A percentile compares a stretch with the other conserved stretches of the same genome.
Evolutionary conservation across 2,797 vertebrate genomes (phyloP).

Genomic region (Rhinophrynus dorsalis): DNA sequence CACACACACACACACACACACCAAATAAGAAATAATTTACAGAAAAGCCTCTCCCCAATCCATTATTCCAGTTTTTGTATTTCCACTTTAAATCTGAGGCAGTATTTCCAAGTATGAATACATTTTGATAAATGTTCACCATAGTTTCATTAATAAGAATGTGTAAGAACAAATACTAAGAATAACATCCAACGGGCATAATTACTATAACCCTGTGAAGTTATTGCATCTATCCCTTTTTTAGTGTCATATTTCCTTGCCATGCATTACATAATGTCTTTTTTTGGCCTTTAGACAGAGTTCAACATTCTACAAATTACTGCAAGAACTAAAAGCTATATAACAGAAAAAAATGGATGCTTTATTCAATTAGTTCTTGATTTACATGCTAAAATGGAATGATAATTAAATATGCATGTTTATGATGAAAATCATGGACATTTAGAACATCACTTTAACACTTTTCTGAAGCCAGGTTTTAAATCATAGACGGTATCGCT

Average conservation of each 20-base stretch:
- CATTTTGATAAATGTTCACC: no score
- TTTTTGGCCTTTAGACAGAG: conserved; percentile 19
- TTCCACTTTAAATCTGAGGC: no score
- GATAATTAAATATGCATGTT: conserved; percentile 30
- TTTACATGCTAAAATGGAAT: conserved; percentile 27
- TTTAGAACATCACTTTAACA: conserved; percentile 6
- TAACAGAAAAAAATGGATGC: conserved; percentile 27
- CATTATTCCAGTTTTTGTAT: no score
- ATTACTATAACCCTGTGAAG: neutral
- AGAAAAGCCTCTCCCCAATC: no score
- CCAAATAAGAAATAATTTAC: no score
- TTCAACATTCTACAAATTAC: conserved; percentile 29
- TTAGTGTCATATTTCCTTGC: neutral
- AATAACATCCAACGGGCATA: neutral
- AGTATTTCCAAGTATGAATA: no score
- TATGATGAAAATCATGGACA: conserved; percentile 19
- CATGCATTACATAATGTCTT: neutral
- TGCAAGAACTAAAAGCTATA: conserved; percentile 23
- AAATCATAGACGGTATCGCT: neutral
- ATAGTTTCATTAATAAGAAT: no score
- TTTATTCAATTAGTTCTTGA: conserved; percentile 32
- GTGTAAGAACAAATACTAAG: no score
- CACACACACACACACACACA: no score
- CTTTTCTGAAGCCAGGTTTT: neutral
- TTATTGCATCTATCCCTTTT: neutral